Conservation (phyloP, 2,797 vertebrate genomes). For the Epinephelus coioides region DNA sequence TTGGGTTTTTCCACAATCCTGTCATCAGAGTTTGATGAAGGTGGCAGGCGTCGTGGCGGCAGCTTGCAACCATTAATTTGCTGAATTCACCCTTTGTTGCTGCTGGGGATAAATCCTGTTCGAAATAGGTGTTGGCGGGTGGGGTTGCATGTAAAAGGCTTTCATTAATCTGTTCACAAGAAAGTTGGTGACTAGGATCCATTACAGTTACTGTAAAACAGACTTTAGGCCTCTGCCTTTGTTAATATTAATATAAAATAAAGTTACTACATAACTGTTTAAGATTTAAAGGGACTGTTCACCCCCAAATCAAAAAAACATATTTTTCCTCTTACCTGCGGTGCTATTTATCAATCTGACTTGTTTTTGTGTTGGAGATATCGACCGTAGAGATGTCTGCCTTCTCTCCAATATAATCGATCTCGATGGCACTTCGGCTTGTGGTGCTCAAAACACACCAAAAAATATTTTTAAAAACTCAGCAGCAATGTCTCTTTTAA, state of each 20-base stretch:
- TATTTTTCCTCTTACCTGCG: too few species aligned
- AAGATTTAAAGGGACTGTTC: too few species aligned
- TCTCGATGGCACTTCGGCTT: too few species aligned
- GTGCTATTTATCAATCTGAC: too few species aligned
- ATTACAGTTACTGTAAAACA: background rate
- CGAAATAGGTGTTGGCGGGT: conserved; percentile 36
- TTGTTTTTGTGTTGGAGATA: too few species aligned
- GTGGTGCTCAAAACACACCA: too few species aligned
- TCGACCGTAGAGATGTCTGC: too few species aligned
- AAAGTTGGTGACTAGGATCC: conserved; percentile 16
- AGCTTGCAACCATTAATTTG: conserved; percentile 67
- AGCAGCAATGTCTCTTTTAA: too few species aligned
- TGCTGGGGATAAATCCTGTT: conserved; percentile 16
- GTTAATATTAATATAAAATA: background rate
- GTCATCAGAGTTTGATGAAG: conserved; percentile 73
- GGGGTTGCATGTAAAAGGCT: conserved; percentile 28
- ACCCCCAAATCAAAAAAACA: too few species aligned
- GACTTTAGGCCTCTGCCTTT: background rate
- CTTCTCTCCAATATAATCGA: too few species aligned
- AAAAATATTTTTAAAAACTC: too few species aligned
- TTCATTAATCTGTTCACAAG: conserved; percentile 35
- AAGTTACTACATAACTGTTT: background rate
- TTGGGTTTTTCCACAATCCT: conserved; percentile 53
- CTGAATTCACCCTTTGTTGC: conserved; percentile 51
- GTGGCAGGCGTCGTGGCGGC: conserved; percentile 52